These are phyloP conservation scores for Rattus rattus DNA, from an alignment of 2,113 vertebrate genomes.

Conservation along the genomic window DNA sequence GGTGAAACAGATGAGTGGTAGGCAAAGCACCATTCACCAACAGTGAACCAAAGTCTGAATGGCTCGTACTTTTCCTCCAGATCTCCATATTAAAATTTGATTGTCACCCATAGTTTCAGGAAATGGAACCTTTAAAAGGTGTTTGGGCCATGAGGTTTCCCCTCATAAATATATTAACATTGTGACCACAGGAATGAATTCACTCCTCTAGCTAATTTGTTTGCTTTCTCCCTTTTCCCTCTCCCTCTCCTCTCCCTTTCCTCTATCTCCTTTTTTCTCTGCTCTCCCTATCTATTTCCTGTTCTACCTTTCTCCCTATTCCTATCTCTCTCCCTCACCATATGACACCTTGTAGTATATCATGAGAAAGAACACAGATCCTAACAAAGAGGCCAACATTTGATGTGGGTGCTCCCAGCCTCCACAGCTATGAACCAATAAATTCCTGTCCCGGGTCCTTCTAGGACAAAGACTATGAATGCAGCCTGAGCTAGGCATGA, in stretches of 20 bases:
- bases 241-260: no score
- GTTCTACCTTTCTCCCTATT: neutral
- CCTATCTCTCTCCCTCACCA: neutral
- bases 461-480: no score
- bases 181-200: neutral
- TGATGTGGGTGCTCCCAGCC: neutral
- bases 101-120: no score
- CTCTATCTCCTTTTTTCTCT: no score
- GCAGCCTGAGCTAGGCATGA: neutral
- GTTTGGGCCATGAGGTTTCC: neutral
- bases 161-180: neutral
- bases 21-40: neutral
- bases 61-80: neutral
- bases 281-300: neutral
- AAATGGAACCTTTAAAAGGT: neutral
- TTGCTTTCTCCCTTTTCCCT: neutral
- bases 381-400: neutral
- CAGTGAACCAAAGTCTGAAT: accelerated
- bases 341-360: neutral
- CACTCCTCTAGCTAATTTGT: neutral
- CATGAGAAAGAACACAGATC: neutral
- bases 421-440: neutral
- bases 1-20: no score
- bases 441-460: neutral
- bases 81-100: neutral